Percentiles rank a stretch among this genome's conserved stretches.
phyloP scores from a whole-genome alignment of 2,888 invertebrate genomes.

The Helleia helle region DNA sequence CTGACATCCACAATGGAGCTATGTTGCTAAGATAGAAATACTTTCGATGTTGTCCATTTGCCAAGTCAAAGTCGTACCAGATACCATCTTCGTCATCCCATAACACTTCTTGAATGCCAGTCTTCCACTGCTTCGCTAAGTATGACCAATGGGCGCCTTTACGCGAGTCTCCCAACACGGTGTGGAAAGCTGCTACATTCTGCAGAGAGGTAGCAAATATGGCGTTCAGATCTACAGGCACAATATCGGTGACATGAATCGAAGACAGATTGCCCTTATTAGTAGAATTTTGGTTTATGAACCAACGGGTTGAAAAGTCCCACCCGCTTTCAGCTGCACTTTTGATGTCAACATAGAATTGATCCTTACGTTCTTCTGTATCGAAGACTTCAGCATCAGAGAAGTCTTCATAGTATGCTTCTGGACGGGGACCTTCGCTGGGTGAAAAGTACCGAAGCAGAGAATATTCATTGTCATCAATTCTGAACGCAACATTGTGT shows the following conservation, averaged over 20 bases:
- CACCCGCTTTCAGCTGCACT: conserved; percentile 90
- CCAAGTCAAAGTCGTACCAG: conserved; percentile 86
- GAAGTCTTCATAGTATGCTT: conserved; percentile 81
- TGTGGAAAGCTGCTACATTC: conserved; percentile 76
- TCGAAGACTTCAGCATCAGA: conserved; percentile 58
- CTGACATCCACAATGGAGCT: conserved; percentile 81
- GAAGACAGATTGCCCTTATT: conserved; percentile 75
- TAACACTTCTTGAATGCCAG: conserved; percentile 78
- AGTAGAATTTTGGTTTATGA: conserved; percentile 70
- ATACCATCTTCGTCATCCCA: conserved; percentile 84
- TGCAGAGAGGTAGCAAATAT: conserved; percentile 81
- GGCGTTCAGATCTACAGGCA: conserved; percentile 89
- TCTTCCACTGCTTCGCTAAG: conserved; percentile 70
- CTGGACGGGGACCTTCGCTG: conserved; percentile 79
- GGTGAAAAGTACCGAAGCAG: conserved; percentile 76
- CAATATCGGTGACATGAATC: conserved; percentile 77
- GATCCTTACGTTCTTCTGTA: conserved; percentile 47
- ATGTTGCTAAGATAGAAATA: conserved; percentile 83
- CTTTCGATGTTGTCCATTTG: conserved; percentile 67
- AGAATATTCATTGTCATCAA: conserved; percentile 61
- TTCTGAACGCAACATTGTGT: conserved; percentile 61
- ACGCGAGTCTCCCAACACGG: conserved; percentile 53
- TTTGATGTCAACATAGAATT: conserved; percentile 80
- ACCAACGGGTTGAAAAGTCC: conserved; percentile 91
- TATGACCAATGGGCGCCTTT: conserved; percentile 66